Evolutionary conservation across 2,113 vertebrate species (phyloP), one percentile per base, ranked within the genome.

Genomic region (Brachionichthys hirsutus): DNA sequence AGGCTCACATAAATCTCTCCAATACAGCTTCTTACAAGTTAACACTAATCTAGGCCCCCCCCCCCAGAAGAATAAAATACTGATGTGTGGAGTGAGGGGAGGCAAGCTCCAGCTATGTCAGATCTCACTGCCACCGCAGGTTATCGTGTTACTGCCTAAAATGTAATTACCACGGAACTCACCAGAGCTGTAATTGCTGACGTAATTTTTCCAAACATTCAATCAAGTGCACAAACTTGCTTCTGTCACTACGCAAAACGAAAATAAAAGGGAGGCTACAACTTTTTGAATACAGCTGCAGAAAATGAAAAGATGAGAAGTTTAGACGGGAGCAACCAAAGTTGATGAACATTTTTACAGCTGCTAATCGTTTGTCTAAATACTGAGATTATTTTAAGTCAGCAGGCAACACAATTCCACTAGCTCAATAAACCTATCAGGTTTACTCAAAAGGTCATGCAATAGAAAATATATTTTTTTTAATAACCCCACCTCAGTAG

Each of bases 101-200:
- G 41, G 20, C 34, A 67, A 20, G 36, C 46, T 75, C 43, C 22
- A 56, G 16, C 59, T n/a, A 54, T 65, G 52, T 75, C 53, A 68
- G 61, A 80, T 70, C 64, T 66, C 30, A 62, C 34, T 24, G 44
- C 50, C 57, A 47, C 46, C 60, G 50, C 53, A 48, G 57, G 44
- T 70, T 50, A 77, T 70, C 46, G 70, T 52, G 53, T 60, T 65
- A 68, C 48, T 57, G 57, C 48, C 41, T 52, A 42, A 67, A 61
- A 75, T 61, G 7, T 40, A 74, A 67, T 76, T 59, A 62, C 45
- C 53, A 61, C 41, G 43, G 60, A 68, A 67, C 67, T 66, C 18
- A 61, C 40, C 34, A 59, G 41, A 36, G 56, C 30, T 65, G 35
- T 17, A 71, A 66, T 16, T 61, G 40, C 36, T 62, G 35, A 64